These are phyloP conservation scores for Eleutherodactylus coqui DNA, from an alignment of 2,797 vertebrate species.

Conservation along the genomic window DNA sequence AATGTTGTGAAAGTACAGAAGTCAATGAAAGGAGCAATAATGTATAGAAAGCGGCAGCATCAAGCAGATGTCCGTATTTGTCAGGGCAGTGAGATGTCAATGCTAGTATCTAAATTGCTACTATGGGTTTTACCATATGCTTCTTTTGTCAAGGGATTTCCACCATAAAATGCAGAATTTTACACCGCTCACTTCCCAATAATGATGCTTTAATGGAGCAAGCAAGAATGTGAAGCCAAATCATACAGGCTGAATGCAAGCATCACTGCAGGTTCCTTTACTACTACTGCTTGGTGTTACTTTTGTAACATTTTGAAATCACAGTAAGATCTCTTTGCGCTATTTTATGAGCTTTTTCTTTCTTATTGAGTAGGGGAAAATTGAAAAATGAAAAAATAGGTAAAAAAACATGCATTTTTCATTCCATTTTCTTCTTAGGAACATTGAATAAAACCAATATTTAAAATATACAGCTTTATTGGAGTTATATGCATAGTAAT, in stretches of 20 bases:
- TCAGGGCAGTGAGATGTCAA: background rate
- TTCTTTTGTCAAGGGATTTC: background rate
- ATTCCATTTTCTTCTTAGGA: too few species aligned
- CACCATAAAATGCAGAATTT: background rate
- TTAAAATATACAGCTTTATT: too few species aligned
- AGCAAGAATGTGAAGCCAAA: background rate
- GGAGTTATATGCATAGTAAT: too few species aligned
- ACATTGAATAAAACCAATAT: too few species aligned
- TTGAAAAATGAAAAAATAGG: too few species aligned
- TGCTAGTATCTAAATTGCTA: background rate
- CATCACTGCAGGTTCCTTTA: background rate
- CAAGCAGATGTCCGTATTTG: background rate
- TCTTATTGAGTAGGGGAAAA: too few species aligned
- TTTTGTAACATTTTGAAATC: too few species aligned
- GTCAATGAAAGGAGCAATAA: background rate
- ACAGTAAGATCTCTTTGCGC: too few species aligned
- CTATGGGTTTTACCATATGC: background rate
- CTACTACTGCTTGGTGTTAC: background rate
- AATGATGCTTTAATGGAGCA: background rate
- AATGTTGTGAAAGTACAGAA: background rate
- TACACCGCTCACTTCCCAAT: background rate
- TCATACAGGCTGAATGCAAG: background rate
- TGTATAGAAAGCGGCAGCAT: background rate
- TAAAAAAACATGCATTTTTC: too few species aligned
- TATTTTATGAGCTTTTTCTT: too few species aligned